Evolutionary conservation across 2,888 invertebrate species (phyloP).

Genomic region (Odontocerum albicorne): DNA sequence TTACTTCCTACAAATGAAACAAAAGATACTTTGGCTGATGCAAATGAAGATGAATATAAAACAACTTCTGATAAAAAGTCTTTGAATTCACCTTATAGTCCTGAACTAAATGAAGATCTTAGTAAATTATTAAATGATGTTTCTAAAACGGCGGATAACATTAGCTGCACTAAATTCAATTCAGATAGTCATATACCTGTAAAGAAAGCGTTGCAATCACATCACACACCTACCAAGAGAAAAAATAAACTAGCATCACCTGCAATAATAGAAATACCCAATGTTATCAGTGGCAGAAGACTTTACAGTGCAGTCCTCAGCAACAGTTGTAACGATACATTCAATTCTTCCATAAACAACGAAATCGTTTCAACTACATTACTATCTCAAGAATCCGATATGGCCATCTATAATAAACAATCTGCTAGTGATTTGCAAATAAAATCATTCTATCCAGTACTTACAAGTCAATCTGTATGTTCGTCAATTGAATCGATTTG

Average conservation of each 20-base stretch:
- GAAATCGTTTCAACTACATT: conserved; percentile 1
- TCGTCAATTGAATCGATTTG: conserved; percentile 9
- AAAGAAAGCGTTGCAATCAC: conserved; percentile 1
- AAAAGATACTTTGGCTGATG: too few relatives aligned
- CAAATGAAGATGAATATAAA: too few relatives aligned
- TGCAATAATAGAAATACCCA: neutral
- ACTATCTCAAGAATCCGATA: neutral
- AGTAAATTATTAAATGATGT: neutral
- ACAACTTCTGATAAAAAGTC: too few relatives aligned
- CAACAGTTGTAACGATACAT: conserved; percentile 3
- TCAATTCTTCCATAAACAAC: neutral
- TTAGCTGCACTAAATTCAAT: conserved; percentile 1
- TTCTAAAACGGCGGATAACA: neutral
- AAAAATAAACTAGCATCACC: neutral
- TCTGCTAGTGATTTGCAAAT: conserved; percentile 8
- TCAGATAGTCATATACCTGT: neutral
- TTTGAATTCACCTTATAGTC: too few relatives aligned
- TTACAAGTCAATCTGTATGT: conserved; percentile 7
- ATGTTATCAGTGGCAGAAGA: conserved; percentile 9
- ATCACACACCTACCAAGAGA: neutral
- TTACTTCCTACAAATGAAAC: too few relatives aligned
- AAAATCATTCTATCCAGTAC: neutral
- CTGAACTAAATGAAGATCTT: neutral
- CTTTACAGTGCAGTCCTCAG: conserved; percentile 27
- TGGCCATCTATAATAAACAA: neutral